Conservation (phyloP, 2,113 vertebrate genomes). For the Heterotis niloticus region DNA sequence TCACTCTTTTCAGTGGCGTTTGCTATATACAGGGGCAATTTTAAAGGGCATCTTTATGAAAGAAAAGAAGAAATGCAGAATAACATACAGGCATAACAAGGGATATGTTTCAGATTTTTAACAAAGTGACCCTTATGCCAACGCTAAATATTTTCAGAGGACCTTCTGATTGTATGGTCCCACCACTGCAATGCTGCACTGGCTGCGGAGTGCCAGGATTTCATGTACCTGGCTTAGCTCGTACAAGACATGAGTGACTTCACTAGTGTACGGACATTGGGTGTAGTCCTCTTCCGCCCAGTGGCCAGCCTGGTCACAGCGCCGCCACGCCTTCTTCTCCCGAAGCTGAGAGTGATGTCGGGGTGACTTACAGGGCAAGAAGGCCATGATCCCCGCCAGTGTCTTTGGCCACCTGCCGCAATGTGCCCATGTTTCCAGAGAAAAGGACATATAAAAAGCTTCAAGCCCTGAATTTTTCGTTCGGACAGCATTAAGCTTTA, state of each 20-base stretch:
- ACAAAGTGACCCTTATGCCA: no score
- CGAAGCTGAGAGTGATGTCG: slow-evolving; percentile 46
- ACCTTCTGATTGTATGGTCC: neutral
- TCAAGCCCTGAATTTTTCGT: neutral
- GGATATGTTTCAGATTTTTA: neutral
- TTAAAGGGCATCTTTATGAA: no score
- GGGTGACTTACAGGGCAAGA: slow-evolving; percentile 69
- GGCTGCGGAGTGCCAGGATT: neutral
- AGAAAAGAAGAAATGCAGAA: neutral
- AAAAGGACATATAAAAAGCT: neutral
- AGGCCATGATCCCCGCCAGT: slow-evolving; percentile 75
- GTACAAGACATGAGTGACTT: slow-evolving; percentile 78
- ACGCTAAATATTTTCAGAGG: no score
- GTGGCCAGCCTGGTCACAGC: slow-evolving; percentile 70
- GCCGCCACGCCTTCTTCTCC: slow-evolving; percentile 78
- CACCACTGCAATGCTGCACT: neutral
- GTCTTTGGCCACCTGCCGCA: slow-evolving; percentile 83
- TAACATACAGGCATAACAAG: neutral
- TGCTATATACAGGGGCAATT: no score
- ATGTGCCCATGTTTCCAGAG: neutral
- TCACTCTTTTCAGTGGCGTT: no score
- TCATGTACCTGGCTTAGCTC: slow-evolving; percentile 76
- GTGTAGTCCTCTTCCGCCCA: slow-evolving; percentile 85
- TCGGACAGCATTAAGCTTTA: neutral
- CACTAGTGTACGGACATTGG: slow-evolving; percentile 77